phyloP scores from a whole-genome alignment of 2,797 vertebrate genomes.

The Tinamus major region DNA sequence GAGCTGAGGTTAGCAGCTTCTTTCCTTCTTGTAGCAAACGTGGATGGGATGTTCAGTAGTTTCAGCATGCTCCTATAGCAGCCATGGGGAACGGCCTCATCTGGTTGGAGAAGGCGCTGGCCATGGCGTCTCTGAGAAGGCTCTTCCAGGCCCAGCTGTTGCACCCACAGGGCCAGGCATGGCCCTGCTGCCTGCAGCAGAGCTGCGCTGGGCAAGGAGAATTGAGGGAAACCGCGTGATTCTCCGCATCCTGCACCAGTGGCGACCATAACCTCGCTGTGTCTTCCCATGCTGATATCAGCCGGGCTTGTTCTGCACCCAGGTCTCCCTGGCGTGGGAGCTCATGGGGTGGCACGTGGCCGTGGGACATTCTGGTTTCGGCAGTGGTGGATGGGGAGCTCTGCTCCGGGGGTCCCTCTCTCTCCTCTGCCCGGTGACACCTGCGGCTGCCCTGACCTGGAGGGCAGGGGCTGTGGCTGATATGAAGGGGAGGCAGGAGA shows the following conservation, averaged over 20 bases:
- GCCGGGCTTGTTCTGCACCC: not conserved
- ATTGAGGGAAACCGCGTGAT: rapidly evolving
- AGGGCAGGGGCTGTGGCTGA: rapidly evolving
- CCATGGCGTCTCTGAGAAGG: not conserved
- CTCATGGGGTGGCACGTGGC: not conserved
- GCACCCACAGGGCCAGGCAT: rapidly evolving
- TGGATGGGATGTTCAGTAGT: not conserved
- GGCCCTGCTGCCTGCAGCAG: rapidly evolving
- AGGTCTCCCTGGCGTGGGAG: not conserved
- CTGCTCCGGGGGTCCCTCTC: rapidly evolving
- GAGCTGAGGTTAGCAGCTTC: rapidly evolving
- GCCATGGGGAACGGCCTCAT: not conserved
- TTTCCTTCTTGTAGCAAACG: not conserved
- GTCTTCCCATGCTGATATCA: rapidly evolving
- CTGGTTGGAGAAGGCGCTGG: not conserved
- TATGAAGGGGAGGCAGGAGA: not conserved
- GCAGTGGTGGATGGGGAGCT: rapidly evolving
- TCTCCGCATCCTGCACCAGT: not conserved
- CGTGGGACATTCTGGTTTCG: not conserved
- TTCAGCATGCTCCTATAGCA: not conserved
- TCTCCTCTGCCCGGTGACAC: not conserved
- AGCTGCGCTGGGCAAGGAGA: rapidly evolving
- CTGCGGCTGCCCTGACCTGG: rapidly evolving
- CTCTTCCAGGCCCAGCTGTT: not conserved
- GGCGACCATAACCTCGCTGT: not conserved